phyloP scores from a whole-genome alignment of 2,797 vertebrate genomes.

The Moxostoma hubbsi region DNA sequence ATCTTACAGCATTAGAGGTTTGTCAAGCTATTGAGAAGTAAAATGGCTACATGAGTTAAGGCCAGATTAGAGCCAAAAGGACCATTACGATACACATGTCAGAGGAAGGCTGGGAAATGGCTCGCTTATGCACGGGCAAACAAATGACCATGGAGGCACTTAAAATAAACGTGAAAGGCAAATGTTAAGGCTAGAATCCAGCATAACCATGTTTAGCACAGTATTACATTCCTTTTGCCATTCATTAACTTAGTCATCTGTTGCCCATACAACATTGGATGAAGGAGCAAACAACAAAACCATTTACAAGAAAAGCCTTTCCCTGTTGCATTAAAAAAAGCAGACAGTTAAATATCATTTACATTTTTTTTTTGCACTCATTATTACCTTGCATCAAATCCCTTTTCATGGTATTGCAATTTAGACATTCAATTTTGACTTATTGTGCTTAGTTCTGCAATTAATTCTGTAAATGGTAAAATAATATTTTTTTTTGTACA shows the following conservation, averaged over 20 bases:
- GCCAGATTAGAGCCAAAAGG: conserved; percentile 8
- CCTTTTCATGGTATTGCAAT: conserved; percentile 66
- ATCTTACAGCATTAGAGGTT: conserved; percentile 40
- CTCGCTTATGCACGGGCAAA: conserved; percentile 27
- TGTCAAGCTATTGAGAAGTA: conserved; percentile 14
- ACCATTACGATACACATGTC: background rate
- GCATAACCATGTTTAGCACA: conserved; percentile 58
- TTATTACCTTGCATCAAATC: conserved; percentile 51
- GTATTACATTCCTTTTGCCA: conserved; percentile 41
- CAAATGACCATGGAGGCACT: conserved; percentile 72
- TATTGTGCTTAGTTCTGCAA: conserved; percentile 73
- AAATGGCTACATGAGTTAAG: conserved; percentile 5
- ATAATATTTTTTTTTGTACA: conserved; percentile 56
- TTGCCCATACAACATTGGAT: conserved; percentile 47
- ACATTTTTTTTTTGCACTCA: conserved; percentile 52
- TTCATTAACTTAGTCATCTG: background rate
- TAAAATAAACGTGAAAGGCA: conserved; percentile 64
- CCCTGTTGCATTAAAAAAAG: conserved; percentile 50
- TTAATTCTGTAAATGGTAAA: conserved; percentile 63
- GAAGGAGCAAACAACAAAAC: conserved; percentile 23
- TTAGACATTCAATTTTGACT: conserved; percentile 68
- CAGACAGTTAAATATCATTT: conserved; percentile 58
- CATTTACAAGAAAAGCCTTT: conserved; percentile 39
- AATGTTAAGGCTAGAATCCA: conserved; percentile 65
- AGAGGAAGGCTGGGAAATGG: conserved; percentile 43